A percentile compares a stretch with the other conserved stretches of the same genome.
Evolutionary conservation across 2,113 vertebrate species (phyloP).

Genomic region (Acanthisitta chloris): DNA sequence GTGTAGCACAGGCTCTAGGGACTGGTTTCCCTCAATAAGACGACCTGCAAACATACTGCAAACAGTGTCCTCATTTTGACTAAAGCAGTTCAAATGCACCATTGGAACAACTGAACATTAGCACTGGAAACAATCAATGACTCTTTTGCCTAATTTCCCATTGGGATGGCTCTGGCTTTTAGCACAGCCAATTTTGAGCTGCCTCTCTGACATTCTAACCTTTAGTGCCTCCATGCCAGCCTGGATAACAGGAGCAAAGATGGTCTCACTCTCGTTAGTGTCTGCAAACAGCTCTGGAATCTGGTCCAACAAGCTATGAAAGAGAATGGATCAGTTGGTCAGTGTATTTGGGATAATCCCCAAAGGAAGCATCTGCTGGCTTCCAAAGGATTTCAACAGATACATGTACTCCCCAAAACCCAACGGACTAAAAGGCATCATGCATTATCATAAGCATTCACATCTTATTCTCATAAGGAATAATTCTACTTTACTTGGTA

Average conservation of each 20-base stretch:
- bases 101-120: background rate
- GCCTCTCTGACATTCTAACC: constrained; percentile 71
- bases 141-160: background rate
- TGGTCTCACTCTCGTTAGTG: constrained; percentile 90
- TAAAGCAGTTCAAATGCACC: background rate
- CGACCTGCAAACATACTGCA: background rate
- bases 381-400: background rate
- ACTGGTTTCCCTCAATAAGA: background rate
- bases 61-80: background rate
- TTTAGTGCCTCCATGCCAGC: constrained; percentile 94
- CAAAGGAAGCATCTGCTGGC: background rate
- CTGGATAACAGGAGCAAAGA: constrained; percentile 91
- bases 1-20: background rate
- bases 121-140: background rate
- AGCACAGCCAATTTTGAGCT: background rate
- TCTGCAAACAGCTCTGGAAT: constrained; percentile 97
- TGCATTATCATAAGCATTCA: background rate
- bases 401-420: rapidly evolving
- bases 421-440: background rate
- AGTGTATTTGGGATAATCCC: background rate
- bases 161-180: background rate
- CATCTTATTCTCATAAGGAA: background rate
- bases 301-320: constrained; percentile 87
- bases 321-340: background rate
- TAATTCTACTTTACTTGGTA: constrained; percentile 79